These are phyloP conservation scores for Gobiocypris rarus DNA, from an alignment of 2,113 vertebrate genomes.

Conservation along the genomic window DNA sequence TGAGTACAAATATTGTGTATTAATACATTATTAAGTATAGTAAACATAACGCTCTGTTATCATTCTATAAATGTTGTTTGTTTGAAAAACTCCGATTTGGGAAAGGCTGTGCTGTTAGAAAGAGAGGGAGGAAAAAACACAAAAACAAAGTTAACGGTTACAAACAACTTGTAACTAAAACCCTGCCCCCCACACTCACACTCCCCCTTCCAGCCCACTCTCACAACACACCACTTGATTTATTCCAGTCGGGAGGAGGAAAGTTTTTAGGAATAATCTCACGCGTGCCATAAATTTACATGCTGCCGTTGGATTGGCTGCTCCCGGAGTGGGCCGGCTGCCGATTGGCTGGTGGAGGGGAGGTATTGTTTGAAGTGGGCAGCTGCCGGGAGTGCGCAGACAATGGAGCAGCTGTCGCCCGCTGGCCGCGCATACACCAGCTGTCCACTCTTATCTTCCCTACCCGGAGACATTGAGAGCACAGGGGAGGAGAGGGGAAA, in stretches of 20 bases:
- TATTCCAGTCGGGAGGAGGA: slow-evolving; percentile 83
- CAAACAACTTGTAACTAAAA: slow-evolving; percentile 69
- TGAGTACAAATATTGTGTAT: slow-evolving; percentile 74
- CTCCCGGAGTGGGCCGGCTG: slow-evolving; percentile 67
- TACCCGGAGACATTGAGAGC: slow-evolving; percentile 93
- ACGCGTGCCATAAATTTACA: slow-evolving; percentile 96
- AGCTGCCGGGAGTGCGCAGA: slow-evolving; percentile 90
- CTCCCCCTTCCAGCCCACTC: slow-evolving; percentile 50
- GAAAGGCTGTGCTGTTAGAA: background rate
- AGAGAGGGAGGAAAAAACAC: background rate
- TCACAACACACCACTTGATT: slow-evolving; percentile 76
- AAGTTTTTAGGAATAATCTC: slow-evolving; percentile 89
- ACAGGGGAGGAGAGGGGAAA: slow-evolving; percentile 74
- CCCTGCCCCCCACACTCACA: slow-evolving; percentile 70
- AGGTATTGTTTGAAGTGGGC: slow-evolving; percentile 93
- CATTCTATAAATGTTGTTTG: background rate
- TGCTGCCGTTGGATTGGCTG: slow-evolving; percentile 80
- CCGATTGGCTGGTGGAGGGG: slow-evolving; percentile 82
- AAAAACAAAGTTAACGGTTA: slow-evolving; percentile 62
- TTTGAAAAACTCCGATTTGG: background rate
- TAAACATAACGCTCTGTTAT: background rate
- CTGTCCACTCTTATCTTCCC: slow-evolving; percentile 99
- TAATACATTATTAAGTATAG: background rate
- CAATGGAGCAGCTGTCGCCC: slow-evolving; percentile 99
- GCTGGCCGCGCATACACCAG: slow-evolving; percentile 97